Evolutionary conservation across 1,140 invertebrate species (phyloP).

Genomic region (Lepidostoma basale): DNA sequence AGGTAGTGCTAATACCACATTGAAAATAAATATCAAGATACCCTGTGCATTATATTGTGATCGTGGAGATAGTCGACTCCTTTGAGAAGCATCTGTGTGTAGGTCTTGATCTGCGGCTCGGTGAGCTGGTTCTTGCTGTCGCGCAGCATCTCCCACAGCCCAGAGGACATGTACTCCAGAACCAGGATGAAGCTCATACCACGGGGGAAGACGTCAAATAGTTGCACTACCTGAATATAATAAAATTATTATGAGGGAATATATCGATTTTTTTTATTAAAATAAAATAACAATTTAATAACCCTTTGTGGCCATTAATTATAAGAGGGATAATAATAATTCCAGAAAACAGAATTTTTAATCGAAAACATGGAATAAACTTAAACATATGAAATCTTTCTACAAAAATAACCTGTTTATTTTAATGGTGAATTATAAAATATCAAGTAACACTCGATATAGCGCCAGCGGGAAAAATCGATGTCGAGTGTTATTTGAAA

Average conservation of each 20-base stretch:
- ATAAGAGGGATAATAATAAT: no score
- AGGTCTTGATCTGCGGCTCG: conserved; percentile 81
- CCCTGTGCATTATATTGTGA: conserved; percentile 93
- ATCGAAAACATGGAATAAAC: no score
- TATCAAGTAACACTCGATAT: no score
- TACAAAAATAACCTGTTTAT: no score
- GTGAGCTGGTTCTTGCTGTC: conserved; percentile 75
- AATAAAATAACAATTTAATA: no score
- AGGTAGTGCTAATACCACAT: background rate
- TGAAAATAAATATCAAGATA: conserved; percentile 52
- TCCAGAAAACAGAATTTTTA: no score
- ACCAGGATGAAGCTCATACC: conserved; percentile 89
- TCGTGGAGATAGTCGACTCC: conserved; percentile 90
- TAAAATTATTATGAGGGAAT: conserved; percentile 37
- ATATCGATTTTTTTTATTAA: background rate
- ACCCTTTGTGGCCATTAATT: no score
- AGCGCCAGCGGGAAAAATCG: no score
- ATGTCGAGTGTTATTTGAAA: no score
- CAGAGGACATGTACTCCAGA: conserved; percentile 92
- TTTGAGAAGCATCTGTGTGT: conserved; percentile 89
- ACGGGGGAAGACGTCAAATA: conserved; percentile 90
- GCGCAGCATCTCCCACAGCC: conserved; percentile 85
- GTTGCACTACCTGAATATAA: conserved; percentile 76
- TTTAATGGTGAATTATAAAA: no score
- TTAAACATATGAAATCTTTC: no score